A percentile compares a stretch with the other conserved stretches of the same genome.
Evolutionary conservation across 2,888 invertebrate species (phyloP).

Genomic region (Agrotis segetum): DNA sequence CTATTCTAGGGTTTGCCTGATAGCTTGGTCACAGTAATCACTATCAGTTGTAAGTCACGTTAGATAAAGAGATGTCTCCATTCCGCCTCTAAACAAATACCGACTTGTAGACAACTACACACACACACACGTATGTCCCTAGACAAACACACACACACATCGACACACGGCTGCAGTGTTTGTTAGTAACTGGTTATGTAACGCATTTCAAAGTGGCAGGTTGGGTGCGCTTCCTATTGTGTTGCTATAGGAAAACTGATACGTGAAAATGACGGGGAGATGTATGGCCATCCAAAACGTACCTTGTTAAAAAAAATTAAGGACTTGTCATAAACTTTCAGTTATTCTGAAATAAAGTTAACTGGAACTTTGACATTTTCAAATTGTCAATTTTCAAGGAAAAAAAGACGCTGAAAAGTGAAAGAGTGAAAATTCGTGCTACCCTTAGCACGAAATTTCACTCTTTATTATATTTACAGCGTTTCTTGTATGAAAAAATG

Average conservation of each 20-base stretch:
- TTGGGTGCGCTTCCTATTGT: conserved; percentile 19
- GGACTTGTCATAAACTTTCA: too few relatives aligned
- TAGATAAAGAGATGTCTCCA: conserved; percentile 57
- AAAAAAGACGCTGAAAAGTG: too few relatives aligned
- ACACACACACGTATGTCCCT: conserved; percentile 21
- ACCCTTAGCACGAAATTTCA: too few relatives aligned
- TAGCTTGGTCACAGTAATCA: conserved; percentile 44
- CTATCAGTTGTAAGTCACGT: conserved; percentile 60
- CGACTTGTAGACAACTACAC: conserved; percentile 25
- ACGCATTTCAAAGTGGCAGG: conserved; percentile 24
- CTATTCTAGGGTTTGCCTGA: background rate
- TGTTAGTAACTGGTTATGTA: conserved; percentile 31
- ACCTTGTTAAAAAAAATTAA: too few relatives aligned
- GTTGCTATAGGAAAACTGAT: conserved; percentile 12
- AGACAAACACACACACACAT: conserved; percentile 31
- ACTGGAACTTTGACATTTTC: too few relatives aligned
- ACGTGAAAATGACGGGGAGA: conserved; percentile 13
- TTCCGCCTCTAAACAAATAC: conserved; percentile 49
- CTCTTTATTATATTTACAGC: too few relatives aligned
- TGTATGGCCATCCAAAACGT: background rate
- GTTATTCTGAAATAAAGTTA: too few relatives aligned
- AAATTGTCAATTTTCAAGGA: too few relatives aligned
- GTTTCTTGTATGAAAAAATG: too few relatives aligned
- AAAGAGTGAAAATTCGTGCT: too few relatives aligned
- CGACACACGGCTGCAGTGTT: background rate